A percentile compares a stretch with the other conserved stretches of the same genome.
Evolutionary conservation across 2,113 vertebrate species (phyloP).

Genomic region (Tragelaphus buxtoni): DNA sequence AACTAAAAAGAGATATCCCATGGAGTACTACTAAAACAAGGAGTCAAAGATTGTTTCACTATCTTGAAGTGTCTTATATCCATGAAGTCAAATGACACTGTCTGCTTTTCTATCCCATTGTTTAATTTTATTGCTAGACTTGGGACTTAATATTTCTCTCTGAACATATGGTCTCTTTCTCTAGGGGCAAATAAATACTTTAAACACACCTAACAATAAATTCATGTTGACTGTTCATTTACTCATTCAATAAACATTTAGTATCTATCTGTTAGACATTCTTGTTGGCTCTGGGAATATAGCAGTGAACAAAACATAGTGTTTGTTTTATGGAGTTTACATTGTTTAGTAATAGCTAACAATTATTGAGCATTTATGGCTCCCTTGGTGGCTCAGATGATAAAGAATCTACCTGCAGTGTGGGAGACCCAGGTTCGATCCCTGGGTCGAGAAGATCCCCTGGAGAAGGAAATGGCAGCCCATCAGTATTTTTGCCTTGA

Average conservation of each 20-base stretch:
- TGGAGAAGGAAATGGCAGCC: background rate
- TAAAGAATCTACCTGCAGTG: background rate
- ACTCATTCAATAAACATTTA: background rate
- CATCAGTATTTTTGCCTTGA: background rate
- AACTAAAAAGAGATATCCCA: background rate
- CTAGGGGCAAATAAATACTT: background rate
- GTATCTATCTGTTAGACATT: background rate
- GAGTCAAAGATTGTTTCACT: background rate
- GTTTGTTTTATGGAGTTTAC: background rate
- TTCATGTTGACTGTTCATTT: background rate
- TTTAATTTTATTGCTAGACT: background rate
- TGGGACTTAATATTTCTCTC: conserved; percentile 16
- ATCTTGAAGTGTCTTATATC: background rate
- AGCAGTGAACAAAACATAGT: background rate
- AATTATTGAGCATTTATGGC: background rate
- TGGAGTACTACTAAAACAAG: background rate
- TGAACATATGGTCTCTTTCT: conserved; percentile 4
- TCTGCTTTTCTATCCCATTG: background rate
- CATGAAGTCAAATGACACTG: background rate
- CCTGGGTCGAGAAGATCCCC: background rate
- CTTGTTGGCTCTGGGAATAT: background rate
- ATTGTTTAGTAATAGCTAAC: background rate
- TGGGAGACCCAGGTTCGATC: background rate
- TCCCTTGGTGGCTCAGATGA: background rate
- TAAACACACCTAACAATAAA: background rate